Evolutionary conservation across 2,888 invertebrate species (phyloP).

Genomic region (Eupithecia subumbrata): DNA sequence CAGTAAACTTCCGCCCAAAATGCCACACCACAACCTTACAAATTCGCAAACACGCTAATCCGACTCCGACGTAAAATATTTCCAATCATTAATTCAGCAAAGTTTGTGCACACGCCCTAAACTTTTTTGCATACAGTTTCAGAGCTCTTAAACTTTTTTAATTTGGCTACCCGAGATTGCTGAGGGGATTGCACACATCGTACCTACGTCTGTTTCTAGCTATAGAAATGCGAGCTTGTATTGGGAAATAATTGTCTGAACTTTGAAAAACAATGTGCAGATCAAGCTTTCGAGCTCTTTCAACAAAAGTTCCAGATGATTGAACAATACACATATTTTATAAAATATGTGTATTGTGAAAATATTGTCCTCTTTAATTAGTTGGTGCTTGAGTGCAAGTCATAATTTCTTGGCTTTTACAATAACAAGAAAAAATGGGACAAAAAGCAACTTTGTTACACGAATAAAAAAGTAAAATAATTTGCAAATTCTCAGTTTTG

Average conservation of each 20-base stretch:
- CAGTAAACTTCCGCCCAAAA: constrained; percentile 10
- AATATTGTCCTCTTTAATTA: neutral
- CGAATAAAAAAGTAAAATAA: no score
- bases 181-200: constrained; percentile 20
- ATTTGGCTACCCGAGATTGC: constrained; percentile 56
- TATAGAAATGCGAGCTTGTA: constrained; percentile 10
- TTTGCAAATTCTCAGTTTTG: no score
- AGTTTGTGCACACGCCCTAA: constrained; percentile 41
- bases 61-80: constrained; percentile 39
- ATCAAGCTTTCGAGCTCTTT: neutral
- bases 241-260: constrained; percentile 11
- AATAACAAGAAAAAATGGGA: neutral
- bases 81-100: constrained; percentile 46
- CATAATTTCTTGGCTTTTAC: neutral
- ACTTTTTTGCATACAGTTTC: constrained; percentile 54
- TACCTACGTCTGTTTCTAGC: constrained; percentile 21
- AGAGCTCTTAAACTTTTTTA: constrained; percentile 73
- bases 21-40: constrained; percentile 7
- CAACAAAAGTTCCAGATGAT: neutral
- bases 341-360: neutral
- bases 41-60: constrained; percentile 34
- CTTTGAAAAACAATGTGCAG: constrained; percentile 1
- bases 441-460: neutral
- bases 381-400: neutral
- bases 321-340: neutral